Percentiles rank a stretch among this genome's conserved stretches.
phyloP scores from a whole-genome alignment of 1,140 invertebrate genomes.

The Diabrotica undecimpunctata region DNA sequence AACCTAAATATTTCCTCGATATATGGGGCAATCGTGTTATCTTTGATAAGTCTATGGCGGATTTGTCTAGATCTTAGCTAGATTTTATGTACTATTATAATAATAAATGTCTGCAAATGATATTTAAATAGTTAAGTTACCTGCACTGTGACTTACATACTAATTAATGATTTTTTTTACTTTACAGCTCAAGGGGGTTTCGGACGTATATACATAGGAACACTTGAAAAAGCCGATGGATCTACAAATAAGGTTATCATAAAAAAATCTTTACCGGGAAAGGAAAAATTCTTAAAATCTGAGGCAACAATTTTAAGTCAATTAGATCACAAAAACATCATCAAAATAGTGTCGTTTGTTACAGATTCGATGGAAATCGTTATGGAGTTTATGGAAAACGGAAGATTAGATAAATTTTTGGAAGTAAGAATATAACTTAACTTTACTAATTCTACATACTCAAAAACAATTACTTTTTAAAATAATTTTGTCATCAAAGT shows the following conservation, averaged over 20 bases:
- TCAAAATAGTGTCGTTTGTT: conserved; percentile 8
- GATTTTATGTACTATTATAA: too few species aligned
- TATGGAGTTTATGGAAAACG: neutral
- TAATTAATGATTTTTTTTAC: too few species aligned
- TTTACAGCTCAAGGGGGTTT: neutral
- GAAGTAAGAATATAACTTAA: neutral
- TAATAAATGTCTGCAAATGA: too few species aligned
- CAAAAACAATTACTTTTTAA: neutral
- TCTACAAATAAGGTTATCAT: neutral
- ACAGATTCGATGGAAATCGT: neutral
- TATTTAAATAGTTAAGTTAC: too few species aligned
- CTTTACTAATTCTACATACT: too few species aligned
- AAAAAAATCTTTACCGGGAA: neutral
- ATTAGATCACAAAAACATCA: conserved; percentile 10
- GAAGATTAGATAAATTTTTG: neutral
- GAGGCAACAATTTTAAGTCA: conserved; percentile 4
- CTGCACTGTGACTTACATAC: too few species aligned
- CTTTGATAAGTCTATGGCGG: too few species aligned
- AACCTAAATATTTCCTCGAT: too few species aligned
- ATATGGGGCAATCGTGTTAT: too few species aligned
- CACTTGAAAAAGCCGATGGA: neutral
- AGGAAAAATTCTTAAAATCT: neutral
- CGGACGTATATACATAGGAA: neutral
- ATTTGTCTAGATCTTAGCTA: too few species aligned
- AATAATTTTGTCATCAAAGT: neutral